phyloP scores from a whole-genome alignment of 2,888 invertebrate species.

The Temnothorax unifasciatus region DNA sequence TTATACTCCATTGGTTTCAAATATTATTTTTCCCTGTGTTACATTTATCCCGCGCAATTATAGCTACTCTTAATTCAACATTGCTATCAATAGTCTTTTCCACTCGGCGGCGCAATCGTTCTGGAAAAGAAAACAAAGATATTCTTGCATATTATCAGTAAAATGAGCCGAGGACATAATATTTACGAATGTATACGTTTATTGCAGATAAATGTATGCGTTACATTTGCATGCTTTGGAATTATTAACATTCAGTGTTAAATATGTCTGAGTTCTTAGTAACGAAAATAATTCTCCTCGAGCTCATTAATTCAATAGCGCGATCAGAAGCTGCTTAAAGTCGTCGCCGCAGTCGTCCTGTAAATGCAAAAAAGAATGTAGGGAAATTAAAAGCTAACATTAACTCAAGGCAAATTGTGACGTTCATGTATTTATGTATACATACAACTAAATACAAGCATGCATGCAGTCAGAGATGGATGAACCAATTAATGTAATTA shows the following conservation, averaged over 20 bases:
- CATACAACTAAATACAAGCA: conserved; percentile 25
- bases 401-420: conserved; percentile 35
- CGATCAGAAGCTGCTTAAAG: conserved; percentile 84
- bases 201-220: conserved; percentile 67
- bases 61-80: conserved; percentile 80
- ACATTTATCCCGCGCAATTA: conserved; percentile 12
- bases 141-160: conserved; percentile 42
- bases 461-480: conserved; percentile 56
- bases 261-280: conserved; percentile 59
- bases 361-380: conserved; percentile 77
- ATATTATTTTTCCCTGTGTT: not conserved
- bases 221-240: conserved; percentile 66
- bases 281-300: conserved; percentile 57
- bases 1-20: not conserved
- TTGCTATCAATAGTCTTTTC: conserved; percentile 84
- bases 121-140: conserved; percentile 80
- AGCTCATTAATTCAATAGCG: conserved; percentile 82
- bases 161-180: conserved; percentile 26
- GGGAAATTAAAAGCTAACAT: conserved; percentile 65
- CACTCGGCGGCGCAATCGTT: conserved; percentile 81
- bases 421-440: conserved; percentile 54
- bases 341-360: conserved; percentile 85
- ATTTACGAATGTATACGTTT: conserved; percentile 64
- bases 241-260: conserved; percentile 70
- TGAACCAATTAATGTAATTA: conserved; percentile 64